These are phyloP conservation scores for Campylomormyrus numenius DNA, from an alignment of 2,113 vertebrate species.

Conservation along the genomic window DNA sequence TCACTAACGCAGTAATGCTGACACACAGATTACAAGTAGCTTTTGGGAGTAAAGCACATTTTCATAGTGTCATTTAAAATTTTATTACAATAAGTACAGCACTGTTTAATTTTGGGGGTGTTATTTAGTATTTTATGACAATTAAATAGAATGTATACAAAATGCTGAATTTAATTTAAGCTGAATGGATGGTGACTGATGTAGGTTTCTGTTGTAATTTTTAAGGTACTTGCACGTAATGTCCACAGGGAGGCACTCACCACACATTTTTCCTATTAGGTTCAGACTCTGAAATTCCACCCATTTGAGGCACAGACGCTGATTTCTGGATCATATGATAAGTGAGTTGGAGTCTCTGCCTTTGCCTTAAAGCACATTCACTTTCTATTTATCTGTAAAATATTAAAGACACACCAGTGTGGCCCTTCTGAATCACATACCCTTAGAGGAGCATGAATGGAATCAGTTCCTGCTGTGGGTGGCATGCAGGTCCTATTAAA, in stretches of 20 bases:
- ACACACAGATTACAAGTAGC: background rate
- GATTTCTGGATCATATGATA: constrained; percentile 92
- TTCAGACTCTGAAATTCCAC: constrained; percentile 87
- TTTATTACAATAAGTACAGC: background rate
- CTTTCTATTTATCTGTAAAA: background rate
- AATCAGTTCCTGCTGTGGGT: background rate
- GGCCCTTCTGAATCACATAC: background rate
- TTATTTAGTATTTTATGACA: background rate
- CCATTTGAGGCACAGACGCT: constrained; percentile 94
- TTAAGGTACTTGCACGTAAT: background rate
- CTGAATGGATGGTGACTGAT: background rate
- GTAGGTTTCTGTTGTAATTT: background rate
- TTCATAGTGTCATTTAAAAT: background rate
- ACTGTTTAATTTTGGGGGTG: background rate
- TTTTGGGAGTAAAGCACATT: background rate
- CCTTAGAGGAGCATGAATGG: background rate
- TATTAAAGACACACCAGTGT: background rate
- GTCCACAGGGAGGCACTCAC: background rate
- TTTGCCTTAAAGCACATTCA: background rate
- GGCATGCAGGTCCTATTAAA: background rate
- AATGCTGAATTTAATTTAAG: background rate
- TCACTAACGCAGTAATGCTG: background rate
- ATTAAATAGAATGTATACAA: background rate
- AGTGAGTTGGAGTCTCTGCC: constrained; percentile 58
- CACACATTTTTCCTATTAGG: constrained; percentile 53